Evolutionary conservation across 2,888 invertebrate species (phyloP).

Genomic region (Beris morrisii): DNA sequence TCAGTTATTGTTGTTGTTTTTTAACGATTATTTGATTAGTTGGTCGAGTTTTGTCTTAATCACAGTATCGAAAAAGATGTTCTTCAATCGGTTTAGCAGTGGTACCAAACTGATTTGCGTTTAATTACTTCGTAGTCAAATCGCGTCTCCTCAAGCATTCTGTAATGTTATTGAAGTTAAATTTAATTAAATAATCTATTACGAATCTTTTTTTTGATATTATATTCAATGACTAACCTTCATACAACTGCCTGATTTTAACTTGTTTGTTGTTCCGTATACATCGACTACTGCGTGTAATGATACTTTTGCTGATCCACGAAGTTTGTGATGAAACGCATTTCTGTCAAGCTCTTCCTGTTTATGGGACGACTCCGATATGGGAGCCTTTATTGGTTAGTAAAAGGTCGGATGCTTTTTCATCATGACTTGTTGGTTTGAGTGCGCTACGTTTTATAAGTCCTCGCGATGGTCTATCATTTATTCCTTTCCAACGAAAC

Average conservation of each 20-base stretch:
- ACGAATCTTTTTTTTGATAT: no score
- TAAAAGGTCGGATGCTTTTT: conserved; percentile 62
- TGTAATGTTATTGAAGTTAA: conserved; percentile 73
- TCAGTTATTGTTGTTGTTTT: no score
- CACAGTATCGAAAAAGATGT: conserved; percentile 63
- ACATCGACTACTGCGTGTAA: conserved; percentile 94
- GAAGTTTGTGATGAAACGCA: conserved; percentile 97
- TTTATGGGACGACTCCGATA: conserved; percentile 71
- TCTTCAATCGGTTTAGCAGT: conserved; percentile 83
- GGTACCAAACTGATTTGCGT: conserved; percentile 78
- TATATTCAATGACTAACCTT: no score
- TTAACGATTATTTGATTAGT: no score
- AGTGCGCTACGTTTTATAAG: conserved; percentile 70
- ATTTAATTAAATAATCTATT: background rate
- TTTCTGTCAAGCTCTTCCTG: conserved; percentile 78
- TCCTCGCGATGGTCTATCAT: conserved; percentile 71
- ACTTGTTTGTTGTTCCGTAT: conserved; percentile 98
- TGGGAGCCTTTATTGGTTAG: conserved; percentile 82
- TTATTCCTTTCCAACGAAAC: conserved; percentile 54
- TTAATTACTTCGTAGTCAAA: conserved; percentile 75
- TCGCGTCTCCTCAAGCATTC: conserved; percentile 85
- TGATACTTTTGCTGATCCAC: conserved; percentile 84
- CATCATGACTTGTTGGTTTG: conserved; percentile 66
- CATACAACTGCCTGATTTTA: conserved; percentile 74
- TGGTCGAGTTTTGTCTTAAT: conserved; percentile 18